phyloP scores from a whole-genome alignment of 2,888 invertebrate genomes.

The Macrosiphum euphorbiae region DNA sequence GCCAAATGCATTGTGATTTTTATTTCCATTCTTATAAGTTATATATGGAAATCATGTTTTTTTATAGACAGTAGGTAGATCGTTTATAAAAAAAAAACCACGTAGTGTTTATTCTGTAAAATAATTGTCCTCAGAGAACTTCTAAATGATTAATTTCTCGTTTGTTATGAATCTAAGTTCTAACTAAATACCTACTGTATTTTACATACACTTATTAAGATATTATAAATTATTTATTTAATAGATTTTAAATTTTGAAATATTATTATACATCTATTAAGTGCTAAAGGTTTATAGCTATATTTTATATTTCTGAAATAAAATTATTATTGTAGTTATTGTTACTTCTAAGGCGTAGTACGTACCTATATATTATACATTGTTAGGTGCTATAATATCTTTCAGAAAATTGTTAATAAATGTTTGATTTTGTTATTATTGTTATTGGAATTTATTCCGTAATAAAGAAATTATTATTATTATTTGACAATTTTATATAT shows the following conservation, averaged over 20 bases:
- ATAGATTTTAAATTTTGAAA: not conserved
- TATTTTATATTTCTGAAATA: not conserved
- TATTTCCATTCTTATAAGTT: not conserved
- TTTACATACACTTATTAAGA: not conserved
- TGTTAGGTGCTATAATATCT: not conserved
- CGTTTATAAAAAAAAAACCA: not conserved
- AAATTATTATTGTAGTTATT: not conserved
- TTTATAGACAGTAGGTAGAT: not conserved
- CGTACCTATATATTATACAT: not conserved
- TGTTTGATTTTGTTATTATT: too few relatives aligned
- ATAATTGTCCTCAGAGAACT: not conserved
- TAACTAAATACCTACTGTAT: not conserved
- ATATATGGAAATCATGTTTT: not conserved
- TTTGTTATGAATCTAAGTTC: not conserved
- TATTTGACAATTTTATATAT: not conserved
- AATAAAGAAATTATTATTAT: too few relatives aligned
- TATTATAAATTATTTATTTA: not conserved
- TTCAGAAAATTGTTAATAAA: not conserved
- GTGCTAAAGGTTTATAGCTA: not conserved
- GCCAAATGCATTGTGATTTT: not conserved
- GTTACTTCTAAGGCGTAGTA: not conserved
- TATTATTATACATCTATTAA: not conserved
- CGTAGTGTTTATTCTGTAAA: not conserved
- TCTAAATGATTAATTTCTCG: not conserved
- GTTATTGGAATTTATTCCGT: too few relatives aligned